Base-by-base conservation (phyloP, 2,113 vertebrate genomes). In the Formicarius rufipectus region DNA sequence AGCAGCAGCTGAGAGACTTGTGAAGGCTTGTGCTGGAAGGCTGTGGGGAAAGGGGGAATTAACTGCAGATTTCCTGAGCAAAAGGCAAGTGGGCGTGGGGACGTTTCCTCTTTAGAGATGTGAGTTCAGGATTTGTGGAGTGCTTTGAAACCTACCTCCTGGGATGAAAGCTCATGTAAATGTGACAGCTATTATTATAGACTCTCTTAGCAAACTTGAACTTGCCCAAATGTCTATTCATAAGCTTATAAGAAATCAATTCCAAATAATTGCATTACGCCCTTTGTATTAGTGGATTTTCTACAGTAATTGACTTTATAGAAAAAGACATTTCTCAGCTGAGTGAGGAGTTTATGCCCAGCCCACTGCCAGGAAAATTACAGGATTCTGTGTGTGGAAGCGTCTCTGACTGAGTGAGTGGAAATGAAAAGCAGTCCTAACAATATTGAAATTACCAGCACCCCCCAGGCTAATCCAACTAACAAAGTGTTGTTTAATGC, bases 181-280 rank as follows among this genome's bases (percentile, higher is more conserved):
- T 27, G 76, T 84, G 91, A 64, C 87, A 87, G 78, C 83, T 87
- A 21, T 77, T 95, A 73, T 80, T 79, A 89, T 40, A 77, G 95
- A 95, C 87, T 91, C 86, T 74, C 76, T 73, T 60, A 49, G 68
- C 81, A 91, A 81, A 95, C 81, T 66, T 84, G 78, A 97, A 90
- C 84, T 91, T 69, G 49, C 44, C 62, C 58, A 91, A 28, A 30
- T 42, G 75, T 79, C 89, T 93, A 8, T 88, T 95, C 91, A 91
- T 85, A 91, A 93, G 84, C 84, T 88, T 73, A 83, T 90, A 93
- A 94, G 84, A 77, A 91, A 96, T 88, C 78, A 95, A 95, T 94
- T 89, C 78, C 63, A 90, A 93, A 90, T 93, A 89, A 94, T 86
- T 95, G 76, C 67, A 75, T 89, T 84, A 89, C 87, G 69, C 62